Percentiles rank a stretch among this genome's conserved stretches.
These are phyloP conservation scores for Erythrolamprus reginae DNA, from an alignment of 2,113 vertebrate species.

Conservation along the genomic window DNA sequence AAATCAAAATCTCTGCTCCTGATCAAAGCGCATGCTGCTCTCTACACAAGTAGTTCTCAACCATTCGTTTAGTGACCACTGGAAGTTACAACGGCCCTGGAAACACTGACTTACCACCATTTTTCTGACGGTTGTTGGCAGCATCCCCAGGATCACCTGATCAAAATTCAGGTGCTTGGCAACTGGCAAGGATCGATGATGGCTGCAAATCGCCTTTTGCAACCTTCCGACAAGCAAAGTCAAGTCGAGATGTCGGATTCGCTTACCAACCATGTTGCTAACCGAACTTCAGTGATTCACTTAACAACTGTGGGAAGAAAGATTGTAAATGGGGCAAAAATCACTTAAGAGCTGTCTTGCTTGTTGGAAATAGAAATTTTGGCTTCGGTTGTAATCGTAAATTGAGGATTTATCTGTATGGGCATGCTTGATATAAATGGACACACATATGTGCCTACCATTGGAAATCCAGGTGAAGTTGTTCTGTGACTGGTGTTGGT, in stretches of 20 bases:
- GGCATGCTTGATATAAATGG: not conserved
- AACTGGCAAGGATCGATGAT: not conserved
- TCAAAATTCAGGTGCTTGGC: not conserved
- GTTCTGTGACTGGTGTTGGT: not conserved
- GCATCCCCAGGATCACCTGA: not conserved
- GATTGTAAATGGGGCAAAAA: not conserved
- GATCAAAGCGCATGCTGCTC: not conserved
- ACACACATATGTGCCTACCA: not conserved
- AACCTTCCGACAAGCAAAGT: not conserved
- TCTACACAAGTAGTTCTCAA: not conserved
- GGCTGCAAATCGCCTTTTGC: not conserved
- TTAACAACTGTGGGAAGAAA: not conserved
- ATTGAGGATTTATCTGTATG: not conserved
- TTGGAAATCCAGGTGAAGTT: not conserved
- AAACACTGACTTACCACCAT: not conserved
- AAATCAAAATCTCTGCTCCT: not conserved
- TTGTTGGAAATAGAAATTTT: not conserved
- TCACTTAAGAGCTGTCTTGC: not conserved
- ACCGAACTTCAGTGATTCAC: not conserved
- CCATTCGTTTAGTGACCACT: not conserved
- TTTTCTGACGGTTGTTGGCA: not conserved
- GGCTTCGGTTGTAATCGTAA: not conserved
- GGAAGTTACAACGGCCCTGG: not conserved
- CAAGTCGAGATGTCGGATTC: not conserved
- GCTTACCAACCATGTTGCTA: not conserved